Conservation (phyloP, 2,888 invertebrate genomes). For the Panzeria rudis region DNA sequence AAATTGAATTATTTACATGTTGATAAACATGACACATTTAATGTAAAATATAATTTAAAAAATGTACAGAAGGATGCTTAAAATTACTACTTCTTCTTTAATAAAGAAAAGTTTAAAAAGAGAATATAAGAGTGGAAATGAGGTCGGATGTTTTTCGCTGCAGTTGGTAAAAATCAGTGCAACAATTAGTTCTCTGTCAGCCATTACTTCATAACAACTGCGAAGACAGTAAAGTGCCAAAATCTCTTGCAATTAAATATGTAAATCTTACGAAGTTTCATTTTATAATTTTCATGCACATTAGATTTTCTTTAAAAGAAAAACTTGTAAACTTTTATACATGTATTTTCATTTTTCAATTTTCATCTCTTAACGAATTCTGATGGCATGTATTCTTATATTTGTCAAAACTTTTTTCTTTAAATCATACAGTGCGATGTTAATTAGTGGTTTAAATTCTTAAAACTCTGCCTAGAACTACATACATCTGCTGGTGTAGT, state of each 20-base stretch:
- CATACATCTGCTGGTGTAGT: neutral
- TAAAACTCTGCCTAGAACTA: conserved; percentile 12
- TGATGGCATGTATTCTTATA: conserved; percentile 20
- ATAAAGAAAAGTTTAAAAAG: neutral
- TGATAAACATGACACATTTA: conserved; percentile 30
- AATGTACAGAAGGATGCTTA: neutral
- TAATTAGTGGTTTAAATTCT: conserved; percentile 48
- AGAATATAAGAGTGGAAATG: neutral
- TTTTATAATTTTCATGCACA: neutral
- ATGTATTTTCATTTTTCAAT: conserved; percentile 23
- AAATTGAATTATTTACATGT: conserved; percentile 45
- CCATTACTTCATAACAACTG: neutral
- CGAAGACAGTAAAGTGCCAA: neutral
- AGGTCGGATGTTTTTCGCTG: neutral
- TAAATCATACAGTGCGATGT: conserved; percentile 37
- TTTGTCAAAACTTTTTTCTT: conserved; percentile 34
- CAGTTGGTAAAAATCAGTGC: neutral
- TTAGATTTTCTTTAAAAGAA: neutral
- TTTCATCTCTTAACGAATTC: conserved; percentile 22
- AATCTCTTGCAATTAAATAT: neutral
- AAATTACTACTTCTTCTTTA: neutral
- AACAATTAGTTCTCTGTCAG: neutral
- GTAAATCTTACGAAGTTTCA: neutral
- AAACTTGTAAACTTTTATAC: neutral
- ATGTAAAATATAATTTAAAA: neutral